Evolutionary conservation across 2,888 invertebrate genomes (phyloP), one percentile per base, ranked within the genome.

Genomic region (Linyphia triangularis): DNA sequence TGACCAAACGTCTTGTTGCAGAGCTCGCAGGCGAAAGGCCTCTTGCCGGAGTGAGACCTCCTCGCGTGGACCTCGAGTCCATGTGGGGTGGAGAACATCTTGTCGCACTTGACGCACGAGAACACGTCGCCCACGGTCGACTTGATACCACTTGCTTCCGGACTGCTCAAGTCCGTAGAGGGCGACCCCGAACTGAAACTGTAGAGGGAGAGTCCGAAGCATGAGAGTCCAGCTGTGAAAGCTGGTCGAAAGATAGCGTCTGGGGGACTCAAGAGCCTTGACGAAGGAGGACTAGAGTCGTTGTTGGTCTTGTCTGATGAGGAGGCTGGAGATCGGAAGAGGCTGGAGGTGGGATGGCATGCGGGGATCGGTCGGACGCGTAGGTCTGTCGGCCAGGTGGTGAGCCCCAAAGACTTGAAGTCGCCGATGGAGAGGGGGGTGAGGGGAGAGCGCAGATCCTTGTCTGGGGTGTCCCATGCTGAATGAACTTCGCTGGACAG

Each of bases 1-100:
- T 98, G 98, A 86, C 99, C 98, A 93, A 99, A 99, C 26, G 98
- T 98, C 94, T 99, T 99, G 94, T 98, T 98, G 94, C 98, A 99
- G 90, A 98, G 94, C 93, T 98, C 98, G 93, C 99, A 99, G 90
- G 98, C 98, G 93, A 97, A 99, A 0, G 99, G 98, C 91, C 98
- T 94, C 93, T 98, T 97, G 9, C 91, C 91, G 26, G 90, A 93
- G 91, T 99, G 98, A 37, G 98, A 97, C 91, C 98, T 95, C 91
- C 98, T 94, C 26, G 98, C 98, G 93, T 99, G 98, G 89, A 99
- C 99, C 94, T 99, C 99, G 85, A 99, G 95, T 1, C 99, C 99
- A 93, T 98, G 98, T 1, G 98, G 97, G 1, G 99, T 99, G 91
- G 97, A 97, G 93, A 99, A 99, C 96, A 98, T 97, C 94, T 99